These are phyloP conservation scores for Cheilosia urbana DNA, from an alignment of 2,888 invertebrate species.

Conservation along the genomic window DNA sequence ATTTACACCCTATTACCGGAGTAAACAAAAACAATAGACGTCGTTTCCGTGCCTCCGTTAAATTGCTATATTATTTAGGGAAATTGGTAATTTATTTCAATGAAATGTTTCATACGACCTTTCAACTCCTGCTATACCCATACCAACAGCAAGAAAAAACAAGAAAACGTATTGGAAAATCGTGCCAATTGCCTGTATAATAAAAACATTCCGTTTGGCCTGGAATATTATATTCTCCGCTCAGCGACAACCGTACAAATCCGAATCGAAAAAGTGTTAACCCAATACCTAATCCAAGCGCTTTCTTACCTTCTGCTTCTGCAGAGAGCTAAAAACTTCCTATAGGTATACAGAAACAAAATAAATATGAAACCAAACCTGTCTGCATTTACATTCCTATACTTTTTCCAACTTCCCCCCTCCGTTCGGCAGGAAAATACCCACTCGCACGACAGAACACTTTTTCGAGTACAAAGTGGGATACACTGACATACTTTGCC, in stretches of 20 bases:
- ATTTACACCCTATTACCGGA: neutral
- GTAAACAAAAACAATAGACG: neutral
- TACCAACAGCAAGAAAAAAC: constrained; percentile 11
- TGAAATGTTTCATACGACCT: constrained; percentile 21
- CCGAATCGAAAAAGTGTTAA: constrained; percentile 14
- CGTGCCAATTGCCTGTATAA: constrained; percentile 44
- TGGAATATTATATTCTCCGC: constrained; percentile 17
- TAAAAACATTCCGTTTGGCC: constrained; percentile 47
- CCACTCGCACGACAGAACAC: constrained; percentile 24
- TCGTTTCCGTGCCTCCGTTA: constrained; percentile 4
- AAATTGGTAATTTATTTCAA: constrained; percentile 48
- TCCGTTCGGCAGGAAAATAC: constrained; percentile 15
- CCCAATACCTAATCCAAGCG: constrained; percentile 20
- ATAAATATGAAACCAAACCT: constrained; percentile 18
- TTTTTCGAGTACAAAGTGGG: constrained; percentile 32
- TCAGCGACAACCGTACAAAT: neutral
- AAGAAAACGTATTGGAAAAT: constrained; percentile 22
- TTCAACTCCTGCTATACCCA: neutral
- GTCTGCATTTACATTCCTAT: constrained; percentile 56
- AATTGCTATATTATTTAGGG: constrained; percentile 11
- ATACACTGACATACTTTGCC: constrained; percentile 20
- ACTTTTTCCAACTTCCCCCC: constrained; percentile 20
- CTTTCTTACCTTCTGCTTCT: constrained; percentile 10
- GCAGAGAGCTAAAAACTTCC: neutral
- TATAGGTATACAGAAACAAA: constrained; percentile 1